phyloP scores from a whole-genome alignment of 2,797 vertebrate genomes.

The Mus spretus region DNA sequence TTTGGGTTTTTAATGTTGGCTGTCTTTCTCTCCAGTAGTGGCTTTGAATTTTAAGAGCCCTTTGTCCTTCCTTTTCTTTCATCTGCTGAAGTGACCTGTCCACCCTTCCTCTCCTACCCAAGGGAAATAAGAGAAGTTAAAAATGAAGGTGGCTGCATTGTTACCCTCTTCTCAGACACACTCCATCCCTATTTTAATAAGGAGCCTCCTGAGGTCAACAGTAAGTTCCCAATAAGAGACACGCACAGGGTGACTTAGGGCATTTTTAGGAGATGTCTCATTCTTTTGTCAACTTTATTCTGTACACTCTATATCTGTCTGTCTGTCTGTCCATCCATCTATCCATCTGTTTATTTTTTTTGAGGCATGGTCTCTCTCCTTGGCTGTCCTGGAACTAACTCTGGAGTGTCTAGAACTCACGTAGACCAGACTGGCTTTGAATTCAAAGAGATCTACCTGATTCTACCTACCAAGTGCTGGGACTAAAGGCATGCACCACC shows the following conservation, averaged over 20 bases:
- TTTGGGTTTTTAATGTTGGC: conserved; percentile 16
- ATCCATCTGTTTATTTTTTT: background rate
- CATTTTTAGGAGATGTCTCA: conserved; percentile 30
- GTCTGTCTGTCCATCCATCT: background rate
- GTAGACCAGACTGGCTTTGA: background rate
- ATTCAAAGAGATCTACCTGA: background rate
- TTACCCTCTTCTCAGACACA: too few species aligned
- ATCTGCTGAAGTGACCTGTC: background rate
- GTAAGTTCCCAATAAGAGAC: background rate
- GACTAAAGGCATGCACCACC: background rate
- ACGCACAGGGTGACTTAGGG: background rate
- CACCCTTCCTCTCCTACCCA: too few species aligned
- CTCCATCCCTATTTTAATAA: background rate
- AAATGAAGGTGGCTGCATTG: conserved; percentile 19
- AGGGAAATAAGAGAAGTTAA: background rate
- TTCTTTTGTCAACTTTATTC: conserved; percentile 14
- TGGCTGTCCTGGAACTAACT: background rate
- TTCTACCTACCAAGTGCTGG: background rate
- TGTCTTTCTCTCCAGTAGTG: conserved; percentile 13
- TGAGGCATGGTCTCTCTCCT: background rate
- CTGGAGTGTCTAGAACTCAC: background rate
- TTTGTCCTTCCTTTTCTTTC: background rate
- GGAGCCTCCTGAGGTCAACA: background rate
- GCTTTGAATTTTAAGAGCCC: background rate
- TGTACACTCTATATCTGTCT: background rate